Base-by-base conservation (phyloP, 1,140 invertebrate genomes). In the Cyclina sinensis region DNA sequence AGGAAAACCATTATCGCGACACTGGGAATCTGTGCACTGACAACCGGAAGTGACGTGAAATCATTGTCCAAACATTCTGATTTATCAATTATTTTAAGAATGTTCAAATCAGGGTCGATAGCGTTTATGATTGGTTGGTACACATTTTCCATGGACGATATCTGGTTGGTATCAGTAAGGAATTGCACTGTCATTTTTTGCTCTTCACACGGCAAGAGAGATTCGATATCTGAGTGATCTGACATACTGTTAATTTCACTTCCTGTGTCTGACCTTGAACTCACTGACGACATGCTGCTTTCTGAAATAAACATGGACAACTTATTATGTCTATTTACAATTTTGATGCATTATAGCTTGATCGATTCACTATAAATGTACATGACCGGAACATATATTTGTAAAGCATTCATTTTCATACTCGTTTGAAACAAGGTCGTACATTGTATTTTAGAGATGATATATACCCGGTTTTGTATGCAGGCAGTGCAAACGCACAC, bases 1-100 rank as follows among this genome's bases (percentile, higher is more conserved):
- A 94, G 78, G 86, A 94, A 94, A 30, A 93, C 80, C 82, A 94
- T 90, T 3, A 94, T 68, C 21, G 94, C 91, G 9, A 93, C 43
- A 43, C 92, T 92, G 18, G 94, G 93, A 32, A 92, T 81, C 21
- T 78, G 68, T 39, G 85, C 68, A 18, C 70, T 80, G 30, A 65
- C 57, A 18, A 51, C 21, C 5, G 27, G 48, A 48, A 70, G 62
- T 32, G 30, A 37, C 68, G n/a, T 80, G 57, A 37, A 57, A 24
- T 24, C 76, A 27, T 62, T 82, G 30, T 24, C 48, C 30, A 37
- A 73, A 7, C 27, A 70, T 39, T 39, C 76, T 30, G 14, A 59
- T 57, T 30, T 89, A 59, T 85, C 93, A 46, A 89, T 90, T 1
- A 93, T 90, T 74, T 91, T 92, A 80, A 94, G 91, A 35, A 94